phyloP scores from a whole-genome alignment of 2,888 invertebrate species.

The Stenotaenia linearis region DNA sequence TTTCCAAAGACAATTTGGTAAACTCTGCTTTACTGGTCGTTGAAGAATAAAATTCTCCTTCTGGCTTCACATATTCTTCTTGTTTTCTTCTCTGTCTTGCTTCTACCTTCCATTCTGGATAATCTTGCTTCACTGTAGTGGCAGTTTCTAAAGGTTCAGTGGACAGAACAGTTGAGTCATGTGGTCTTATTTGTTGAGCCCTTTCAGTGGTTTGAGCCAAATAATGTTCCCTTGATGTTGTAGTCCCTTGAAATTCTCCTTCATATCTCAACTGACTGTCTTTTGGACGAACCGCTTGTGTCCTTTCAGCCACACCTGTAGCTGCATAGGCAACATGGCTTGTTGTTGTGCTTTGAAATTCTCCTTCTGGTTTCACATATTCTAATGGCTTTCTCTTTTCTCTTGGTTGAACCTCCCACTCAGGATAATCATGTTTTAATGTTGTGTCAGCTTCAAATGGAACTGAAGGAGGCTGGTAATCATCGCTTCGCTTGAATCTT shows the following conservation, averaged over 20 bases:
- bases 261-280: not conserved
- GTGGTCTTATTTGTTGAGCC: conserved; percentile 1
- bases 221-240: not conserved
- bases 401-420: conserved; percentile 3
- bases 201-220: not conserved
- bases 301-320: not conserved
- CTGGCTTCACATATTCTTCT: conserved; percentile 15
- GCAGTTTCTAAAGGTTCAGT: conserved; percentile 18
- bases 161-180: not conserved
- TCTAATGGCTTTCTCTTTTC: not conserved
- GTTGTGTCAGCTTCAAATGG: conserved; percentile 21
- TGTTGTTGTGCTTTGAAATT: not conserved
- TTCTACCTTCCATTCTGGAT: not conserved
- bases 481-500: not conserved
- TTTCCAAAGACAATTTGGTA: not conserved
- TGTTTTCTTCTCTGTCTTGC: not conserved
- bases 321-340: not conserved
- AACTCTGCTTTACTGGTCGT: conserved; percentile 1
- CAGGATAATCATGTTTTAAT: not conserved
- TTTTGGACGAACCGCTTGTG: not conserved
- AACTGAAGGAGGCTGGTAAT: conserved; percentile 2
- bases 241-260: not conserved
- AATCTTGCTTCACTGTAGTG: conserved; percentile 8
- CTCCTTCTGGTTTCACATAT: conserved; percentile 21
- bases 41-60: conserved; percentile 3